Evolutionary conservation across 2,888 invertebrate species (phyloP).

Genomic region (Cheilosia vernalis): DNA sequence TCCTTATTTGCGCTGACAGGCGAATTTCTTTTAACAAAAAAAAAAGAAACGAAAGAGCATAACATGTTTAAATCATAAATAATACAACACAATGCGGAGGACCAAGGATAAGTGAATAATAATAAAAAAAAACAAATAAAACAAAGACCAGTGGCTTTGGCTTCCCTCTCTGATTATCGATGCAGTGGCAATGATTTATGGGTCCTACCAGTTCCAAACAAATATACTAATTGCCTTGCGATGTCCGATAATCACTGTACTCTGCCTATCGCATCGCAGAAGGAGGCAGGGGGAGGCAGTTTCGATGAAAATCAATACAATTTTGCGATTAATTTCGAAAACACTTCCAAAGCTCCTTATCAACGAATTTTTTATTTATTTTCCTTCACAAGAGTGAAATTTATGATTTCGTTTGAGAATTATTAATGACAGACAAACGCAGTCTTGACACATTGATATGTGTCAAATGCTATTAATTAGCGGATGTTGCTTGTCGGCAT

Average conservation of each 20-base stretch:
- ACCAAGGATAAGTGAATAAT: conserved; percentile 63
- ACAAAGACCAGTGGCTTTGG: conserved; percentile 61
- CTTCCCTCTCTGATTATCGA: conserved; percentile 50
- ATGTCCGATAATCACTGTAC: conserved; percentile 56
- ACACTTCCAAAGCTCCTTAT: conserved; percentile 24
- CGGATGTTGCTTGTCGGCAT: conserved; percentile 57
- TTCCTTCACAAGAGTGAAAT: conserved; percentile 40
- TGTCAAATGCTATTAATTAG: conserved; percentile 72
- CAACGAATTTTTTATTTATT: conserved; percentile 21
- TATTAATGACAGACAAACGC: conserved; percentile 64
- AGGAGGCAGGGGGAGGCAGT: neutral
- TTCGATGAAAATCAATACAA: conserved; percentile 40
- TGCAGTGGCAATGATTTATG: conserved; percentile 65
- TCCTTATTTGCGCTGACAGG: conserved; percentile 67
- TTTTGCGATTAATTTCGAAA: conserved; percentile 50
- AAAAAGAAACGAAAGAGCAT: conserved; percentile 41
- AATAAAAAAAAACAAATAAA: conserved; percentile 16
- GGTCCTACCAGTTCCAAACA: conserved; percentile 69
- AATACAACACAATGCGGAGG: conserved; percentile 54
- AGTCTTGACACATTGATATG: conserved; percentile 70
- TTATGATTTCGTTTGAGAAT: conserved; percentile 31
- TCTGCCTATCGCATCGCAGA: conserved; percentile 16
- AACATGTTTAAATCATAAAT: conserved; percentile 73
- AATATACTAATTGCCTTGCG: conserved; percentile 73
- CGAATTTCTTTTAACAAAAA: conserved; percentile 57